phyloP scores from a whole-genome alignment of 2,113 vertebrate genomes.

The Rhea pennata region DNA sequence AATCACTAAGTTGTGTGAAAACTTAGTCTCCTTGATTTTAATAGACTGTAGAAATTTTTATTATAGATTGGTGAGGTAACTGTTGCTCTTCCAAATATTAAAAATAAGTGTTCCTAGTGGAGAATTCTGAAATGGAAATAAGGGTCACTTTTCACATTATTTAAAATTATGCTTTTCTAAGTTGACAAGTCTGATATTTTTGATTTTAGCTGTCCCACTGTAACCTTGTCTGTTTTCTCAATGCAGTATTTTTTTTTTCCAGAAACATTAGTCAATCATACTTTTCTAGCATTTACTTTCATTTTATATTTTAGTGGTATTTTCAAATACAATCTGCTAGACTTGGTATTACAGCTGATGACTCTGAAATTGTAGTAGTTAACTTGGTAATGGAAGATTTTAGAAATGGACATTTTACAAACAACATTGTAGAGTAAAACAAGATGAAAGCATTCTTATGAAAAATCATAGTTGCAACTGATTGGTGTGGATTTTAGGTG shows the following conservation, averaged over 20 bases:
- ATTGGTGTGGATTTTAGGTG: neutral
- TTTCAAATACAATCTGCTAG: neutral
- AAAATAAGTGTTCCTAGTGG: neutral
- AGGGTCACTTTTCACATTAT: neutral
- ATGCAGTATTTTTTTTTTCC: neutral
- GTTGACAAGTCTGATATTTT: neutral
- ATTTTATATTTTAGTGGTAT: neutral
- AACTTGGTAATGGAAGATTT: neutral
- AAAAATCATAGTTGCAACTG: neutral
- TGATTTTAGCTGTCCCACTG: neutral
- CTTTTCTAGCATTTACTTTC: neutral
- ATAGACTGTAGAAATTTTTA: conserved; percentile 6
- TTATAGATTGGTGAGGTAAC: neutral
- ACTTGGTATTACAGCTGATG: neutral
- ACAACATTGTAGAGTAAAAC: neutral
- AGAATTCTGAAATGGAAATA: neutral
- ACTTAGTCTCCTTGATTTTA: conserved; percentile 1
- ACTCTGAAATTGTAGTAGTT: neutral
- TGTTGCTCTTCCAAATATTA: neutral
- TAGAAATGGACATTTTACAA: neutral
- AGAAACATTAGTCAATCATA: neutral
- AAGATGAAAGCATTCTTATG: neutral
- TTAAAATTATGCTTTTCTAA: neutral
- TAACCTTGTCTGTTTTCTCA: neutral
- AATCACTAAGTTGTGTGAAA: conserved; percentile 1